Percentiles rank a stretch among this genome's conserved stretches.
phyloP scores from a whole-genome alignment of 2,888 invertebrate species.

The Pseudanteris insignis region DNA sequence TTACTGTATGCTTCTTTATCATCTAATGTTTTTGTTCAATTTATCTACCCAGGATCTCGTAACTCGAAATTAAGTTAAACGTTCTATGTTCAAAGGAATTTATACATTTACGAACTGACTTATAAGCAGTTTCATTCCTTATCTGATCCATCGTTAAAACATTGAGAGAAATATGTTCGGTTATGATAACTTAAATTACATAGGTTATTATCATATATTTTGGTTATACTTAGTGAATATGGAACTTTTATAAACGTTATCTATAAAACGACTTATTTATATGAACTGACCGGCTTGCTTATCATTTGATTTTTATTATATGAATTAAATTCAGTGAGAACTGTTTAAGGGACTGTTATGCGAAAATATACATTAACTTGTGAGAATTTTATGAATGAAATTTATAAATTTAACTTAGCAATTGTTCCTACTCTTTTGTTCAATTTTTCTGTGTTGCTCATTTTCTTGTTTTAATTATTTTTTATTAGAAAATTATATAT shows the following conservation, averaged over 20 bases:
- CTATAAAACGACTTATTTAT: neutral
- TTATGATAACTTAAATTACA: constrained; percentile 11
- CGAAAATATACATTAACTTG: too few species aligned
- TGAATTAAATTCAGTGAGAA: too few species aligned
- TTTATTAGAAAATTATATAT: too few species aligned
- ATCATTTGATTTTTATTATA: too few species aligned
- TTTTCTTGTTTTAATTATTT: too few species aligned
- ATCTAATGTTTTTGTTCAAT: constrained; percentile 6
- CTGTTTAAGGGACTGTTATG: too few species aligned
- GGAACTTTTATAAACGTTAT: neutral
- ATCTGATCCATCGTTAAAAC: constrained; percentile 16
- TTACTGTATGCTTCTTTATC: neutral
- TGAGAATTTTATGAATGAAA: too few species aligned
- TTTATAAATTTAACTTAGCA: too few species aligned
- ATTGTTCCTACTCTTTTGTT: too few species aligned
- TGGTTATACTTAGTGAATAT: neutral
- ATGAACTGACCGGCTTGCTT: too few species aligned
- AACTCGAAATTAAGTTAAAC: constrained; percentile 16
- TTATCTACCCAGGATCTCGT: constrained; percentile 6
- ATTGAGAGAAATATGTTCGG: constrained; percentile 10
- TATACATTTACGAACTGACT: constrained; percentile 12
- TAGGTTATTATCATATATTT: constrained; percentile 4
- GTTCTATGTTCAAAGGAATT: constrained; percentile 10
- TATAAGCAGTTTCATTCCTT: constrained; percentile 16
- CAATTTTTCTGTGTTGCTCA: too few species aligned